Base-by-base conservation (phyloP, 2,113 vertebrate species). In the Microcebus griseorufus region DNA sequence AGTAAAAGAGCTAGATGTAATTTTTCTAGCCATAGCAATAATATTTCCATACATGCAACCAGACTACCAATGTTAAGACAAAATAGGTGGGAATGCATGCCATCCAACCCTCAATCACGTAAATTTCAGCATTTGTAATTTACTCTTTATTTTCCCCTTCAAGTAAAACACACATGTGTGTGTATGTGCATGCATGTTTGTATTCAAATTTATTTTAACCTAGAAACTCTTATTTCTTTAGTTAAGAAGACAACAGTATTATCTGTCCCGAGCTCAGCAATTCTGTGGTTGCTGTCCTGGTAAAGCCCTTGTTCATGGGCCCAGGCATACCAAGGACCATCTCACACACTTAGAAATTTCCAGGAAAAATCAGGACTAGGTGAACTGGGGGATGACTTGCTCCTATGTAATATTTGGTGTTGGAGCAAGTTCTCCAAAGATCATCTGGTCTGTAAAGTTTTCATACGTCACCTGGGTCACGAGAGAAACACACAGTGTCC, bases 191-290 rank as follows among this genome's bases (percentile, higher is more conserved):
- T 90, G 18, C 20, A 79, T 27, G 25, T 37, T 51, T 58, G 12
- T n/a, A 45, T 85, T 88, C 67, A 79, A 51, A n/a, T 89, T 94
- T 69, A 88, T 81, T 69, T 81, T 90, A 39, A 79, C 14, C 34
- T n/a, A 58, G 23, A 0, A 27, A 60, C 14, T 42, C 23, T 83
- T 80, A 42, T 37, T 90, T 16, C 39, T 86, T 53, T 23, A 60
- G 27, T 58, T 85, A 72, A 62, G 69, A 64, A 90, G 17, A 8
- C 20, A 25, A 51, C 23, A 17, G 37, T 22, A 42, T 84, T 81
- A 76, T 81, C 69, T 67, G 12, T 23, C 18, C 29, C 2, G 20
- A 88, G 79, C 27, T 86, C 81, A 82, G 48, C 55, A 72, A 45
- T 80, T 95, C 51, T 39, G 9, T 55, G 12, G 17, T 32, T 83